These are phyloP conservation scores for Himalopsyche kuldschensis DNA, from an alignment of 2,888 invertebrate species.

Conservation along the genomic window DNA sequence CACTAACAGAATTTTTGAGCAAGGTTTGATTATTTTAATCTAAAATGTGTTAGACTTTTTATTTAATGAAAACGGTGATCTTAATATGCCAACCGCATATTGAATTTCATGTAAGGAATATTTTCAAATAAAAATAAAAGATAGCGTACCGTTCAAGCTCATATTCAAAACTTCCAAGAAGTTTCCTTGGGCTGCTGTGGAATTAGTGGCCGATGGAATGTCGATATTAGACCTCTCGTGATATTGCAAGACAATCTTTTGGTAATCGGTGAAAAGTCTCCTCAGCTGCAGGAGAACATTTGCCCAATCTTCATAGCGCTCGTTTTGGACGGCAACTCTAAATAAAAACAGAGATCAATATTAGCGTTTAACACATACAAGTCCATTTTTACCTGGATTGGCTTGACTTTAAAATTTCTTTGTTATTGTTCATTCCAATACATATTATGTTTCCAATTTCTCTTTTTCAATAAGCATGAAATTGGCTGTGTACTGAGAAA, in stretches of 20 bases:
- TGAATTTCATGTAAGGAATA: too few species aligned
- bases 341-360: not conserved
- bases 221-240: conserved; percentile 73
- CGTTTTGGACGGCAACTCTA: conserved; percentile 96
- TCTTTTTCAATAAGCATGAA: too few species aligned
- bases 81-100: too few species aligned
- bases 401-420: too few species aligned
- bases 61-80: too few species aligned
- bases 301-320: conserved; percentile 97
- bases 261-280: conserved; percentile 87
- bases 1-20: too few species aligned
- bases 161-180: conserved; percentile 99
- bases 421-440: too few species aligned
- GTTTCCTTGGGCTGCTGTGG: conserved; percentile 93
- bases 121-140: conserved; percentile 5
- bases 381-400: not conserved
- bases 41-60: too few species aligned
- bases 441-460: too few species aligned
- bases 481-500: too few species aligned
- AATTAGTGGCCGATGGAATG: conserved; percentile 83
- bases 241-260: conserved; percentile 83
- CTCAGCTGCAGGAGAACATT: conserved; percentile 84
- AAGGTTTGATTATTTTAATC: too few species aligned
- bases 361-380: not conserved
- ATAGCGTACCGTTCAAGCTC: conserved; percentile 82